Evolutionary conservation across 2,113 vertebrate species (phyloP).

Genomic region (Litocranius walleri): DNA sequence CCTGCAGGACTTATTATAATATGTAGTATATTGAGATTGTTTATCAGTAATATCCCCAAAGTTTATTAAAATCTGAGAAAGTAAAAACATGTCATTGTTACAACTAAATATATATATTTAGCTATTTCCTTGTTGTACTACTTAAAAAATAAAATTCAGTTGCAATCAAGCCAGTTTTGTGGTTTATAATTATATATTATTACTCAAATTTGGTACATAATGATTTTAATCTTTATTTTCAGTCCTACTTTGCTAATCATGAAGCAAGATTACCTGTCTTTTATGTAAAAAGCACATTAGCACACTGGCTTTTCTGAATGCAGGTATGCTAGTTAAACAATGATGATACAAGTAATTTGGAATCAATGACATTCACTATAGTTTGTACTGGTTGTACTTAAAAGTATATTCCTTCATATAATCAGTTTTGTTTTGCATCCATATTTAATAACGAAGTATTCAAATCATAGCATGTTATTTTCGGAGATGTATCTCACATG

Average conservation of each 20-base stretch:
- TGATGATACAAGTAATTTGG: not conserved
- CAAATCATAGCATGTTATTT: not conserved
- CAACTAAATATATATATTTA: not conserved
- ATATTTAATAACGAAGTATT: not conserved
- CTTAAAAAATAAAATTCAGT: not conserved
- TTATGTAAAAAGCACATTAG: not conserved
- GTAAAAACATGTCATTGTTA: not conserved
- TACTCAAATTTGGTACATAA: not conserved
- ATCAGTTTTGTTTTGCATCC: not conserved
- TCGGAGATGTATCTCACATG: not conserved
- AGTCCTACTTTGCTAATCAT: not conserved
- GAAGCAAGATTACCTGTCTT: not conserved
- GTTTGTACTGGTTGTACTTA: not conserved
- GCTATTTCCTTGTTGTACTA: not conserved
- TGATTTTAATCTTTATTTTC: not conserved
- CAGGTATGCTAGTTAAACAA: not conserved
- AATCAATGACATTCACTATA: not conserved
- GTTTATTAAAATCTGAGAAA: not conserved
- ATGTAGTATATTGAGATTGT: not conserved
- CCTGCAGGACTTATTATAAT: not conserved
- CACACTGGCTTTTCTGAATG: not conserved
- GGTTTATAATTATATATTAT: not conserved
- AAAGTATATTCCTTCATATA: not conserved
- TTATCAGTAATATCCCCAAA: not conserved
- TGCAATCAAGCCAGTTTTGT: not conserved